Percentiles rank a stretch among this genome's conserved stretches.
These are phyloP conservation scores for Drosophila nikananu DNA, from an alignment of 1,140 invertebrate genomes.

Conservation along the genomic window DNA sequence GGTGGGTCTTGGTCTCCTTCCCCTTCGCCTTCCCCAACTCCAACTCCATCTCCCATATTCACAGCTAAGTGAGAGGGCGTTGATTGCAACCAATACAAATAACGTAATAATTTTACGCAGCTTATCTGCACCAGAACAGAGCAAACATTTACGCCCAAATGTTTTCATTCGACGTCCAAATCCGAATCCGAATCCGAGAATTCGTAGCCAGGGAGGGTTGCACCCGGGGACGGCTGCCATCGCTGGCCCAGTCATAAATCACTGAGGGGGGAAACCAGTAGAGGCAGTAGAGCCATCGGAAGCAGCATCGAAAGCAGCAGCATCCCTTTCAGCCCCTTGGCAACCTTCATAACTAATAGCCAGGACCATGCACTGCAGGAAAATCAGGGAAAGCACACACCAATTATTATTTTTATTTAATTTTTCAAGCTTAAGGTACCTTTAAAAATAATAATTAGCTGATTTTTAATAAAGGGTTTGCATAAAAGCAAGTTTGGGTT, in stretches of 20 bases:
- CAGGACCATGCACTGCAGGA: conserved; percentile 13
- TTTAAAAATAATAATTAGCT: background rate
- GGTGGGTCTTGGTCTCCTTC: background rate
- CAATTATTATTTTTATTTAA: background rate
- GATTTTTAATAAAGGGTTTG: no score
- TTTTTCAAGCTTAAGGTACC: background rate
- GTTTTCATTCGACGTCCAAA: conserved; percentile 68
- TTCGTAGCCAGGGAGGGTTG: background rate
- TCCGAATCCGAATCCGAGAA: background rate
- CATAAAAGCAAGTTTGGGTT: background rate
- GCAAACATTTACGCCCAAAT: conserved; percentile 85
- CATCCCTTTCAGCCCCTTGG: background rate
- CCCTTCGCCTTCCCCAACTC: no score
- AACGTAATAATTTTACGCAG: conserved; percentile 85
- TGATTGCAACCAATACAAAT: conserved; percentile 84
- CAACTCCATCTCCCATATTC: background rate
- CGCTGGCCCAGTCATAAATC: conserved; percentile 75
- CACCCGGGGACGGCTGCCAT: conserved; percentile 59
- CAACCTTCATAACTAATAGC: conserved; percentile 1
- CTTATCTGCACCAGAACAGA: conserved; percentile 85
- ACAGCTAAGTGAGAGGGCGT: conserved; percentile 52
- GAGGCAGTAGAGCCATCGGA: background rate
- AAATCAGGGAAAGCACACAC: background rate
- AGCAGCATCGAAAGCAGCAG: conserved; percentile 12
- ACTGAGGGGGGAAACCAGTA: conserved; percentile 35